Percentiles rank a stretch among this genome's conserved stretches.
phyloP scores from a whole-genome alignment of 2,888 invertebrate species.

The Xestia ashworthii region DNA sequence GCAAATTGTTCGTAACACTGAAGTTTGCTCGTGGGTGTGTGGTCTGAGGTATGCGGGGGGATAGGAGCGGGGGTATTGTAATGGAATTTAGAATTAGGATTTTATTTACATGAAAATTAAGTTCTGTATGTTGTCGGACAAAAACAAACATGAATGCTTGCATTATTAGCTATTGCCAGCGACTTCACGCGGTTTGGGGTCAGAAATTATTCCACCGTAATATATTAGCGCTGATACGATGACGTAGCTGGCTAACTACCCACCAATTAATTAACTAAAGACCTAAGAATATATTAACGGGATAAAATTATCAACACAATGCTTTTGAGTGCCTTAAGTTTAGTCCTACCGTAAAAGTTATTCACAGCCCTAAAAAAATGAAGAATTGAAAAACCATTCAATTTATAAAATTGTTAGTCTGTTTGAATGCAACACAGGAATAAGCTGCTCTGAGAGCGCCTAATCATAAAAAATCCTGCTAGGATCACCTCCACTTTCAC shows the following conservation, averaged over 20 bases:
- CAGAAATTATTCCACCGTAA: not conserved
- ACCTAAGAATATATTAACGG: too few relatives aligned
- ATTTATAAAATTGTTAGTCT: too few relatives aligned
- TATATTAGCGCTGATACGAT: not conserved
- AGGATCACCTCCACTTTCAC: not conserved
- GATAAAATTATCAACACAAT: too few relatives aligned
- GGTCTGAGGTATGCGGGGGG: not conserved
- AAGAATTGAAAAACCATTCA: too few relatives aligned
- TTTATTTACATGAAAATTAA: not conserved
- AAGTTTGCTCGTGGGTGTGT: slow-evolving; percentile 57
- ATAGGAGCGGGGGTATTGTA: not conserved
- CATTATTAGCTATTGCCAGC: not conserved
- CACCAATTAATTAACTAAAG: not conserved
- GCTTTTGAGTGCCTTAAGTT: too few relatives aligned
- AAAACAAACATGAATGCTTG: too few relatives aligned
- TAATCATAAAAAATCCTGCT: not conserved
- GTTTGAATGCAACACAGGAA: not conserved
- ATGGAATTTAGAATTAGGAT: not conserved
- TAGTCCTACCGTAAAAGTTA: too few relatives aligned
- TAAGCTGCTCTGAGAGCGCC: not conserved
- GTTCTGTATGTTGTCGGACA: not conserved
- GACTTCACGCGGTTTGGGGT: not conserved
- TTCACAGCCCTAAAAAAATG: too few relatives aligned
- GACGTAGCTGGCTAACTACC: not conserved
- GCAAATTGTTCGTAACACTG: slow-evolving; percentile 68